A percentile compares a stretch with the other conserved stretches of the same genome.
Conservation (phyloP, 37 sponge, comb jelly and placozoan species). For the Mnemiopsis leidyi region DNA sequence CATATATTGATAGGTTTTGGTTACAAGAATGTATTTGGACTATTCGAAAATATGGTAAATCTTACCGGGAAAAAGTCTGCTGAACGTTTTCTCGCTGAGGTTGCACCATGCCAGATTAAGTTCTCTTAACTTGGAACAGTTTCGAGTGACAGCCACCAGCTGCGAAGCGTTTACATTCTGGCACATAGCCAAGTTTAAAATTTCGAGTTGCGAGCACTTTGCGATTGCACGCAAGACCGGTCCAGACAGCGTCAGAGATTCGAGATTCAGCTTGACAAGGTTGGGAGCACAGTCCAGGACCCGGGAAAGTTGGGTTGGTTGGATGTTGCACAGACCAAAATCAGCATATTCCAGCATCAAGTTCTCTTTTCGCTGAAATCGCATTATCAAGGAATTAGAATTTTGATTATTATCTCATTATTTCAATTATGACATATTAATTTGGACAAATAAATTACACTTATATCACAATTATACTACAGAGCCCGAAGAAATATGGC, state of each 20-base stretch:
- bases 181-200: conserved; percentile 53
- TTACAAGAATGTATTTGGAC: too few species aligned
- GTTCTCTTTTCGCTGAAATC: neutral
- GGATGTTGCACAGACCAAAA: conserved; percentile 42
- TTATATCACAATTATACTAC: too few species aligned
- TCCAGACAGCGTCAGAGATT: neutral
- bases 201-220: neutral
- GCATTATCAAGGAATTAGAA: too few species aligned
- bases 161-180: neutral
- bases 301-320: neutral
- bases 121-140: neutral
- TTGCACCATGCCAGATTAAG: conserved; percentile 63
- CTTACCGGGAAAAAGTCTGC: conserved; percentile 12
- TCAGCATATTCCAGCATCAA: neutral
- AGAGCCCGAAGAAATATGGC: too few species aligned
- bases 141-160: conserved; percentile 26
- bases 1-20: too few species aligned
- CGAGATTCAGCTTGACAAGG: conserved; percentile 31
- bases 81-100: neutral
- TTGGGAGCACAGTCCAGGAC: conserved; percentile 51
- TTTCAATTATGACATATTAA: too few species aligned
- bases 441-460: too few species aligned
- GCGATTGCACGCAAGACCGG: conserved; percentile 7
- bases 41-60: too few species aligned
- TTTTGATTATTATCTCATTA: too few species aligned